Base-by-base conservation (phyloP, 2,888 invertebrate species). In the Disparrhopalites patrizii region DNA sequence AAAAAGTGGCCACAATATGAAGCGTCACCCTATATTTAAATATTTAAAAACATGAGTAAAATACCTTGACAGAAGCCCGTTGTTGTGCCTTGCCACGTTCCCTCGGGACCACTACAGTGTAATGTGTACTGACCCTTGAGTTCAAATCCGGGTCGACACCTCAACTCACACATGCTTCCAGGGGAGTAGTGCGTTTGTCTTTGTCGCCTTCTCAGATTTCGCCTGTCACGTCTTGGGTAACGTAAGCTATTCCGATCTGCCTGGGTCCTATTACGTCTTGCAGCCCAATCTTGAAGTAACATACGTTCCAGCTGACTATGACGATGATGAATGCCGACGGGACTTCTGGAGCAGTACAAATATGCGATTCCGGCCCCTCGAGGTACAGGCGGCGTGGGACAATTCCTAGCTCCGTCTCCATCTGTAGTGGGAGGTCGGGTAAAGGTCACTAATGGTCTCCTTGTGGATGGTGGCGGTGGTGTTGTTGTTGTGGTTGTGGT, bases 301-400 rank as follows among this genome's bases (percentile, higher is more conserved):
- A 71, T 55, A 7, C 71, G 23, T 54, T 75, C 73, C 58, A 74
- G 36, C 43, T 75, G 73, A 54, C 73, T 75, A 36, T 75, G 75
- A 56, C 75, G 54, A 40, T 75, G 75, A 43, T 75, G 75, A 36
- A 75, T 75, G 1, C 75, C 75, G 0, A 75, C 75, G 1, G 73
- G 75, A 52, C 71, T 72, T 15, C 75, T 55, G 13, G 73, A 74
- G 36, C 75, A 75, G 57, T 75, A 75, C 13, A 75, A 60, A 43
- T 75, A 74, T 0, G 75, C 75, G 50, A 75, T 75, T 5, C 75
- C 75, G 3, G 70, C 69, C n/a, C 73, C 75, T 23, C 73, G 47
- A 3, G 75, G 75, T 3, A 75, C 75, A 4, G 75, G 73, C 23
- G 75, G 75, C 0, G 75, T 75, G 0, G 73, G 75, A 65, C 75